A percentile compares a stretch with the other conserved stretches of the same genome.
Evolutionary conservation across 2,113 vertebrate species (phyloP).

Genomic region (Cygnus atratus): DNA sequence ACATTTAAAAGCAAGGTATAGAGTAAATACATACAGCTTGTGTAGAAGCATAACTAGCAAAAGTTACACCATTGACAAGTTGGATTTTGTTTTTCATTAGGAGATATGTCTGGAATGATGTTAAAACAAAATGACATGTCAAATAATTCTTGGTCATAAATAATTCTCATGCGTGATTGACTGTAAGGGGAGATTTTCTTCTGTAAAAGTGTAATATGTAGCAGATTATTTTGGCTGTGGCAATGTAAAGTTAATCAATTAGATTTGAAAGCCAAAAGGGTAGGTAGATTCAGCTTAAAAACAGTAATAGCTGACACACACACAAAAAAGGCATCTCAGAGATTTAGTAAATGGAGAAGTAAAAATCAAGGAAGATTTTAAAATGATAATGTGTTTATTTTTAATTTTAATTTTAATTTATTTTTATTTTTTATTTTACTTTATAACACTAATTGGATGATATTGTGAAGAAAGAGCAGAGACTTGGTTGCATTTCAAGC

Average conservation of each 20-base stretch:
- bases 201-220: neutral
- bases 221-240: neutral
- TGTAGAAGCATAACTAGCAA: neutral
- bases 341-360: neutral
- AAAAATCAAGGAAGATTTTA: neutral
- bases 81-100: neutral
- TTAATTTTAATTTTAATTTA: no score
- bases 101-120: neutral
- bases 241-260: neutral
- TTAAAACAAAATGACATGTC: neutral
- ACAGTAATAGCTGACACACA: neutral
- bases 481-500: neutral
- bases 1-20: neutral
- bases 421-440: neutral
- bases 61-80: neutral
- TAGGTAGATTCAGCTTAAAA: neutral
- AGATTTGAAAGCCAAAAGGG: neutral
- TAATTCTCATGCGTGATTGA: neutral
- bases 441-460: neutral
- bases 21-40: neutral
- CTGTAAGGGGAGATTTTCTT: neutral
- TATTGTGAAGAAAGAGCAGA: neutral
- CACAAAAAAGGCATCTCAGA: neutral
- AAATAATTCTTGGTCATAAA: neutral
- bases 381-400: neutral